Percentiles rank a stretch among this genome's conserved stretches.
These are phyloP conservation scores for Sylvicapra grimmia DNA, from an alignment of 2,113 vertebrate genomes.

Conservation along the genomic window DNA sequence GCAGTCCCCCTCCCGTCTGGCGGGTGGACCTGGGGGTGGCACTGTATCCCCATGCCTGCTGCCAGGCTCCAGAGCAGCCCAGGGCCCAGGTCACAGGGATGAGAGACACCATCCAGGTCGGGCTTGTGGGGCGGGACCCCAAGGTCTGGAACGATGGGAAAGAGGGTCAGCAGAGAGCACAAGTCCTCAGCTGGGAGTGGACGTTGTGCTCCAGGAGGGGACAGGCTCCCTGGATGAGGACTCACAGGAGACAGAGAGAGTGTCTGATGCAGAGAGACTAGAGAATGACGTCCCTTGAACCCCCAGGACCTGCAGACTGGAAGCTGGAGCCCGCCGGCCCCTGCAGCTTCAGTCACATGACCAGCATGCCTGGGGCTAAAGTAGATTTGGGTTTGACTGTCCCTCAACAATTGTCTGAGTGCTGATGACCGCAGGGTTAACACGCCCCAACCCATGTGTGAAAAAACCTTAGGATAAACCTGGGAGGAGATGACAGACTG, in stretches of 20 bases:
- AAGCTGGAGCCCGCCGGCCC: background rate
- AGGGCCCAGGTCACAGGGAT: background rate
- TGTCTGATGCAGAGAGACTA: background rate
- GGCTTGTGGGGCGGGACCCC: background rate
- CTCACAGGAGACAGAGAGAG: background rate
- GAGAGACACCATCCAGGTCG: background rate
- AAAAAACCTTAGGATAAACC: background rate
- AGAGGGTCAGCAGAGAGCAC: background rate
- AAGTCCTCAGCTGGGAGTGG: background rate
- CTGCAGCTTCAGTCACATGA: background rate
- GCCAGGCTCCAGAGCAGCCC: background rate
- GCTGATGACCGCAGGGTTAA: background rate
- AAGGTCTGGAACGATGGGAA: background rate
- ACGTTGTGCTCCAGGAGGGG: background rate
- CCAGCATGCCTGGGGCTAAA: background rate
- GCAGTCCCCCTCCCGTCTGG: background rate
- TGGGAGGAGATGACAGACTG: background rate
- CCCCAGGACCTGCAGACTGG: background rate
- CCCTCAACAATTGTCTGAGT: background rate
- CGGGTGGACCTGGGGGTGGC: fast-evolving
- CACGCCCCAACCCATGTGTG: background rate
- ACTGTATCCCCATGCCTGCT: background rate
- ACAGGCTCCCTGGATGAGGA: background rate
- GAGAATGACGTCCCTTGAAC: fast-evolving
- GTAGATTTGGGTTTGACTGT: background rate